Percentiles rank a stretch among this genome's conserved stretches.
Conservation (phyloP, 2,888 invertebrate species). For the Urechis unicinctus region DNA sequence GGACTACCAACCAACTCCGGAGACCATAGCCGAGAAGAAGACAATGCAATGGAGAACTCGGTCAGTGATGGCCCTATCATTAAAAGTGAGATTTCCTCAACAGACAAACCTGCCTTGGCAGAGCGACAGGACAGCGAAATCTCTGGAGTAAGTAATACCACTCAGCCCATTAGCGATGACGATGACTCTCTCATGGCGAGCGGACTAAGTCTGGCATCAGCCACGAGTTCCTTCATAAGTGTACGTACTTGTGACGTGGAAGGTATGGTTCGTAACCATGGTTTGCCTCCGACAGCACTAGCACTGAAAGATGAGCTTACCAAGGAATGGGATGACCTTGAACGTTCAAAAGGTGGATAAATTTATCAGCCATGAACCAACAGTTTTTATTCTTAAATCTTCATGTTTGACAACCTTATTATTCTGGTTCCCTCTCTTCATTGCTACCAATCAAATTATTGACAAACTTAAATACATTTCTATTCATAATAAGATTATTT, state of each 20-base stretch:
- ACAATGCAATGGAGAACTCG: no score
- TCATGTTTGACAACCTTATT: no score
- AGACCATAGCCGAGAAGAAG: no score
- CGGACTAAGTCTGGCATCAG: background rate
- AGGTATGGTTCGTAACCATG: background rate
- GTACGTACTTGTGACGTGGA: background rate
- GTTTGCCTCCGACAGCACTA: background rate
- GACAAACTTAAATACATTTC: no score
- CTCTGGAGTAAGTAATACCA: background rate
- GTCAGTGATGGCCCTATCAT: background rate
- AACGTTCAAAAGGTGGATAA: no score
- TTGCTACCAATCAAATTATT: no score
- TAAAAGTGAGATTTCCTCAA: background rate
- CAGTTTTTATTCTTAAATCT: no score
- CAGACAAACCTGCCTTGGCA: background rate
- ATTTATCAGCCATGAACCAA: no score
- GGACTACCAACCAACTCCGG: background rate
- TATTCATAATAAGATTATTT: no score
- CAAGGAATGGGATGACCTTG: background rate
- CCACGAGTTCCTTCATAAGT: background rate
- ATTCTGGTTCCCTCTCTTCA: no score
- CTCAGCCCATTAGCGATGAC: background rate
- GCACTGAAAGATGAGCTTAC: background rate
- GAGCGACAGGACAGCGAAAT: background rate
- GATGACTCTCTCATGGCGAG: background rate